phyloP scores from a whole-genome alignment of 2,113 vertebrate genomes.

The Notothenia coriiceps region DNA sequence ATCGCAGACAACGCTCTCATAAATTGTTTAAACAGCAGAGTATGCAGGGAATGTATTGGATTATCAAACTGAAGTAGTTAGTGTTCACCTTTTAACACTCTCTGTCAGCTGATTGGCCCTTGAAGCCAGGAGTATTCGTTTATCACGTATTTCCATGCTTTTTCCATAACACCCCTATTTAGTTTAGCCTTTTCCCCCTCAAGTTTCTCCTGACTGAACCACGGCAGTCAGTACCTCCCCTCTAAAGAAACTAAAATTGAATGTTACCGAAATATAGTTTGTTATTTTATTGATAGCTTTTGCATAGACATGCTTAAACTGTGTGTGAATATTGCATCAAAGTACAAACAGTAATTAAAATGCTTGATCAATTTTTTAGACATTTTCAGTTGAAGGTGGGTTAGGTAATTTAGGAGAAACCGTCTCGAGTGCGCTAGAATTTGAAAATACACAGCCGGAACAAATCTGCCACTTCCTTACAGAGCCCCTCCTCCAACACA shows the following conservation, averaged over 20 bases:
- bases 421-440: too few species aligned
- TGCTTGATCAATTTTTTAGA: neutral
- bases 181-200: slow-evolving; percentile 5
- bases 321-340: too few species aligned
- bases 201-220: neutral
- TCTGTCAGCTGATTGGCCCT: neutral
- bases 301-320: neutral
- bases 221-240: neutral
- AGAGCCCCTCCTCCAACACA: too few species aligned
- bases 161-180: neutral
- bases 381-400: neutral
- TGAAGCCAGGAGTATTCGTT: slow-evolving; percentile 3
- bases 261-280: neutral
- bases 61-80: slow-evolving; percentile 22
- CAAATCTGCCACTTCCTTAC: too few species aligned
- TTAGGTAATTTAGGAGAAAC: too few species aligned
- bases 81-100: too few species aligned
- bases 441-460: too few species aligned
- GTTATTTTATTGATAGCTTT: neutral
- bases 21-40: slow-evolving; percentile 59
- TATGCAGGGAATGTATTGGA: slow-evolving; percentile 26
- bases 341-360: neutral
- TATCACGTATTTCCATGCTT: neutral
- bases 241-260: neutral
- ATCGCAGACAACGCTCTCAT: slow-evolving; percentile 61